Evolutionary conservation across 2,888 invertebrate species (phyloP).

Genomic region (Exocentrus adspersus): DNA sequence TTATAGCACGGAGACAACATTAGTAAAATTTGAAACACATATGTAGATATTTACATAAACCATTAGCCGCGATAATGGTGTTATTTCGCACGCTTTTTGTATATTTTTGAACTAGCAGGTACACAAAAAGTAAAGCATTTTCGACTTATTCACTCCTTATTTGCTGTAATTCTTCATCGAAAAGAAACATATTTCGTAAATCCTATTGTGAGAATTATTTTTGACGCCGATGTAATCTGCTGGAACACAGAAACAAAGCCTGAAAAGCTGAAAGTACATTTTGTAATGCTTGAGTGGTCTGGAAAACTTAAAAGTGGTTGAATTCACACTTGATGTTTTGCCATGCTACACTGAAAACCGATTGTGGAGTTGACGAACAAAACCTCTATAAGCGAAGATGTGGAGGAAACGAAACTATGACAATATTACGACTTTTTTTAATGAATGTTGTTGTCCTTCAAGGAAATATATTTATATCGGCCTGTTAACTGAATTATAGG

Average conservation of each 20-base stretch:
- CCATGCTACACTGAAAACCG: conserved; percentile 18
- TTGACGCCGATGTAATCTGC: conserved; percentile 5
- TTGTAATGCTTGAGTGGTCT: background rate
- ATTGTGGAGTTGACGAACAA: conserved; percentile 22
- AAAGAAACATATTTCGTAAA: background rate
- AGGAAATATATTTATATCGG: conserved; percentile 10
- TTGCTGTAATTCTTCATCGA: too few species aligned
- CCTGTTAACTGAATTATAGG: conserved; percentile 1
- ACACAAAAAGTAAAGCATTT: too few species aligned
- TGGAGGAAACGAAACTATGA: background rate
- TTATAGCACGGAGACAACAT: too few species aligned
- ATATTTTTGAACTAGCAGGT: too few species aligned
- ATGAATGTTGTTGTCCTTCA: background rate
- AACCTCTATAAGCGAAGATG: conserved; percentile 3
- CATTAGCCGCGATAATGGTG: too few species aligned
- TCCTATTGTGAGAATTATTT: background rate
- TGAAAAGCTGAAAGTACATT: conserved; percentile 10
- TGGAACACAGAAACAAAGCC: conserved; percentile 3
- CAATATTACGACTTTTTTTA: conserved; percentile 14
- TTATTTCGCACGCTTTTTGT: too few species aligned
- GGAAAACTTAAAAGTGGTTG: conserved; percentile 14
- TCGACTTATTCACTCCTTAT: too few species aligned
- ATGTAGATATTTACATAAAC: too few species aligned
- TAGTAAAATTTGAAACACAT: too few species aligned
- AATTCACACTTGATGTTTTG: conserved; percentile 13